Evolutionary conservation across 2,113 vertebrate species (phyloP).

Genomic region (Austrofundulus limnaeus): DNA sequence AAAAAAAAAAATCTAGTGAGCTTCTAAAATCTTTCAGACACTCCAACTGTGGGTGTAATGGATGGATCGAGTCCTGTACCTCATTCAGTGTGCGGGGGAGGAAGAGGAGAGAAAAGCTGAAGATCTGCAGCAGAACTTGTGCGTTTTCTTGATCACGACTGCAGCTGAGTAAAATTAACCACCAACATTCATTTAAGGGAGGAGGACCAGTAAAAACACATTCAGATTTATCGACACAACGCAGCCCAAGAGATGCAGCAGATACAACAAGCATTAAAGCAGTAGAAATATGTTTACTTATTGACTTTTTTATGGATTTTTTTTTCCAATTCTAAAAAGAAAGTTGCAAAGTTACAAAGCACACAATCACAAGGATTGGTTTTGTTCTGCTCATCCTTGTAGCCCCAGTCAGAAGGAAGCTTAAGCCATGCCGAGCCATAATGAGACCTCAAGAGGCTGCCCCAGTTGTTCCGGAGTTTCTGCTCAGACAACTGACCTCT

Average conservation of each 20-base stretch:
- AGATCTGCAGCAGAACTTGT: conserved; percentile 31
- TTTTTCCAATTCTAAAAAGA: conserved; percentile 5
- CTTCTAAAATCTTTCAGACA: conserved; percentile 51
- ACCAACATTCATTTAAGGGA: not conserved
- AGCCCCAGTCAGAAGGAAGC: not conserved
- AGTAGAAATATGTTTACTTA: not conserved
- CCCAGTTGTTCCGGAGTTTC: conserved; percentile 5
- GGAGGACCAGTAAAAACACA: not conserved
- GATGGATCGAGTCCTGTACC: conserved; percentile 34
- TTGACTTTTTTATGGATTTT: not conserved
- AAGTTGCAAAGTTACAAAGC: conserved; percentile 7
- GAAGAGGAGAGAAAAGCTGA: conserved; percentile 41
- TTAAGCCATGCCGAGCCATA: conserved; percentile 32
- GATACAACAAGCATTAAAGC: not conserved
- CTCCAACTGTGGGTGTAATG: conserved; percentile 49
- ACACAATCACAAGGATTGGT: conserved; percentile 30
- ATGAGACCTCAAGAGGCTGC: conserved; percentile 52
- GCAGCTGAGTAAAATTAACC: conserved; percentile 25
- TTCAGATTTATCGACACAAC: not conserved
- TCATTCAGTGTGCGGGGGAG: conserved; percentile 51
- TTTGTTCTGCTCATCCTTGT: conserved; percentile 19
- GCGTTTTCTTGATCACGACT: conserved; percentile 50
- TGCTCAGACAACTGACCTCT: conserved; percentile 33
- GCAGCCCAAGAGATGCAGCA: not conserved
- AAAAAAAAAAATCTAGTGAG: conserved; percentile 42